These are phyloP conservation scores for Malthinus flaveolus DNA, from an alignment of 2,888 invertebrate genomes.

Conservation along the genomic window DNA sequence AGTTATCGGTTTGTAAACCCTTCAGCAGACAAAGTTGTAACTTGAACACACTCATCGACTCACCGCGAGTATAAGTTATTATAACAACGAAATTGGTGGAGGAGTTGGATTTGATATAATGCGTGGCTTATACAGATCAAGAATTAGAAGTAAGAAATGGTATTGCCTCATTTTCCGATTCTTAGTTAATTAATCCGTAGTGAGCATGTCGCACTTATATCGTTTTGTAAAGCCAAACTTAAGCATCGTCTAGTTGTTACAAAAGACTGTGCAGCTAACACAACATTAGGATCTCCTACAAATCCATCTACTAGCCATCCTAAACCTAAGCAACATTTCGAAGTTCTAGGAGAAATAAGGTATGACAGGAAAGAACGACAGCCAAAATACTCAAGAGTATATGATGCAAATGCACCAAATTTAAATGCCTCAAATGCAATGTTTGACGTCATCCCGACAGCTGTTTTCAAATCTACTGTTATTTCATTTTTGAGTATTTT, in stretches of 20 bases:
- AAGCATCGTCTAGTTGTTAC: slow-evolving; percentile 12
- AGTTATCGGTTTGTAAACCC: slow-evolving; percentile 1
- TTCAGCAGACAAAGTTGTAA: not conserved
- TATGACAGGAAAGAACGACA: slow-evolving; percentile 17
- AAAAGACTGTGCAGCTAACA: slow-evolving; percentile 7
- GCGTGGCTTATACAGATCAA: slow-evolving; percentile 9
- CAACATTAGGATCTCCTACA: slow-evolving; percentile 7
- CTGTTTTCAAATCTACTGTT: slow-evolving; percentile 8
- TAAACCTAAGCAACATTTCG: slow-evolving; percentile 5
- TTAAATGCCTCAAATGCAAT: slow-evolving; percentile 10
- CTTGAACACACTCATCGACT: slow-evolving; percentile 1
- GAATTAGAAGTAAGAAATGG: slow-evolving; percentile 32
- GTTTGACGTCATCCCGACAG: slow-evolving; percentile 9
- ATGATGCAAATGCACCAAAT: slow-evolving; percentile 21
- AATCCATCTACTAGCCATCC: slow-evolving; percentile 6
- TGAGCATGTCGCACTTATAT: slow-evolving; percentile 23
- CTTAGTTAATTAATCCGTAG: slow-evolving; percentile 27
- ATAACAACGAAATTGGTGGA: slow-evolving; percentile 34
- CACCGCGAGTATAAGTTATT: slow-evolving; percentile 19
- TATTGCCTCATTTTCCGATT: slow-evolving; percentile 33
- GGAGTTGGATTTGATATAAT: slow-evolving; percentile 29
- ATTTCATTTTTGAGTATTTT: no score
- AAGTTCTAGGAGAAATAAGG: slow-evolving; percentile 11
- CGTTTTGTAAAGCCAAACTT: slow-evolving; percentile 10
- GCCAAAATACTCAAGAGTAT: slow-evolving; percentile 9